Base-by-base conservation (phyloP, 1,140 invertebrate genomes). In the Camponotus vicinus region DNA sequence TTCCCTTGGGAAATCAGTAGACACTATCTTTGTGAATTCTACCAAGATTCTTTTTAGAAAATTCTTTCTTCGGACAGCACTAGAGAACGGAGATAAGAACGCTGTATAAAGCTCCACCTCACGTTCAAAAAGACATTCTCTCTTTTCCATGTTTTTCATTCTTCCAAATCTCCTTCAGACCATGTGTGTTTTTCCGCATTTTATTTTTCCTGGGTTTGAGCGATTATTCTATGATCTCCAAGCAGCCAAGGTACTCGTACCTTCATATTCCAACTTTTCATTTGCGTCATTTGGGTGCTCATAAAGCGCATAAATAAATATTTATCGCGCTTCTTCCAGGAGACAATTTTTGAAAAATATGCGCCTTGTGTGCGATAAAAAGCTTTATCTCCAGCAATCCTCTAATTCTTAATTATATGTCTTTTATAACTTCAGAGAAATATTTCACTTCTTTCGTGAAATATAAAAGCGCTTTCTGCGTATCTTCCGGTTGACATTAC, bases 1-100 rank as follows among this genome's bases (percentile, higher is more conserved):
- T 85, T 18, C 79, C 80, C 88, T 63, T 76, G 88, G 85, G 88
- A 89, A 89, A 89, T 90, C 89, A 90, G 79, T 76, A 76, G 88
- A 82, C 87, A 89, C 87, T 73, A 86, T 55, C 70, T 75, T 76
- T 63, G 78, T 52, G 88, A 84, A 87, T 90, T 85, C 86, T 87
- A 85, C 52, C 27, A 49, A 76, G 83, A 71, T 87, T 90, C 69
- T 69, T 75, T 52, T 73, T 70, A 45, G 18, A 89, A 89, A 89
- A 86, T 63, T 89, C 64, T 55, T 86, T 45, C 70, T 57, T 49
- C 49, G 69, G 59, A 66, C 71, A 55, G 15, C 18, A 63, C 55
- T 18, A 66, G 34, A 80, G 32, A 52, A 88, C 80, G 34, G 45
- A 52, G 40, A 55, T 84, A 80, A 75, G 57, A 37, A 67, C 13